Evolutionary conservation across 2,797 vertebrate species (phyloP), one percentile per base, ranked within the genome.

Genomic region (Rhyacichthys aspro): DNA sequence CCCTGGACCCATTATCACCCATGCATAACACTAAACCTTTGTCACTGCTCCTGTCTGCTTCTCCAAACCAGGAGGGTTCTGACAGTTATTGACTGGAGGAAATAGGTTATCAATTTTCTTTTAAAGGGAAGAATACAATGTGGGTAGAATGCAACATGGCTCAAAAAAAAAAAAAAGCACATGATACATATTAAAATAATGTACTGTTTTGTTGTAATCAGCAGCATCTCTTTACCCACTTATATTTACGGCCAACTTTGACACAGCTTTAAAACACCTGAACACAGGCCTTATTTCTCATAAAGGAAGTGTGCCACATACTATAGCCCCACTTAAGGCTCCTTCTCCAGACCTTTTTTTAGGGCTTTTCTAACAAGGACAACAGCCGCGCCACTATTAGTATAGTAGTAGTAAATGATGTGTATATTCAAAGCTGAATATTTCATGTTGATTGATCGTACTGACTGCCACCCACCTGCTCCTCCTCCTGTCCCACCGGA

Each of bases 401-500:
- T 53, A 39, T 42, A 43, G 79, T 75, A 68, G 74, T 53, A 74
- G 86, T 88, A 88, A 88, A 88, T 86, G 85, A 85, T 88, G 84
- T 87, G 84, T 85, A 80, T 85, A 90, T 89, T 89, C 86, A 83
- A 88, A 88, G 79, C 83, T 90, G 89, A 90, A 90, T 90, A 89
- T 91, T 90, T 91, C 87, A 91, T 90, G 87, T 90, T 90, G 90
- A 91, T 91, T 90, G 89, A 91, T 90, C 74, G 80, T 49, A 68
- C 83, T 85, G 86, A 88, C 95, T 94, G 91, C 94, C 92, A 93
- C 94, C 94, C 93, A 93, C 92, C 93, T 90, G 89, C 93, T 94
- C 94, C 94, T 95, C 94, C 92, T 94, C 94, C 93, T 94, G 94
- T 94, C 94, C 94, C 94, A 92, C 91, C 92, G 94, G 94, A 93